These are phyloP conservation scores for Hylomyscus alleni DNA, from an alignment of 2,797 vertebrate species.

Conservation along the genomic window DNA sequence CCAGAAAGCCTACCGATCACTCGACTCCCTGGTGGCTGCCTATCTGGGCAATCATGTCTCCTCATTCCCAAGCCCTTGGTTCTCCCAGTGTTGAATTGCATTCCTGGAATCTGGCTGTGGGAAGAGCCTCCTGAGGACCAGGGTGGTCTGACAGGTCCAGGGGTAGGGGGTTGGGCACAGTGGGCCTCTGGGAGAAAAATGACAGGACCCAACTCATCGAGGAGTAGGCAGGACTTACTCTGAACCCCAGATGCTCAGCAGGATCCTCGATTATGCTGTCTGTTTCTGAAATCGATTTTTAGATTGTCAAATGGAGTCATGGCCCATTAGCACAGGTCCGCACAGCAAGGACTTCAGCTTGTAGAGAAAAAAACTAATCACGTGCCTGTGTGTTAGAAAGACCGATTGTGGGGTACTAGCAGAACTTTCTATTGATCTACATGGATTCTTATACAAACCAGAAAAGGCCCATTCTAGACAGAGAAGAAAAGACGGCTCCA, in stretches of 20 bases:
- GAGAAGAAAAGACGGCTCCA: neutral
- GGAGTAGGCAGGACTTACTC: neutral
- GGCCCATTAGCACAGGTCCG: neutral
- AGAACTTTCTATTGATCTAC: neutral
- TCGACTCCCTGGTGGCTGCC: rapidly evolving
- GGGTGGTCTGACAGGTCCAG: neutral
- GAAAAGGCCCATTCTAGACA: neutral
- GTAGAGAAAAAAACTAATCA: neutral
- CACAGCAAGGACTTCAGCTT: neutral
- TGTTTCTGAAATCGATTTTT: neutral
- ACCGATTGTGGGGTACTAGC: neutral
- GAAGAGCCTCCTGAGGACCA: neutral
- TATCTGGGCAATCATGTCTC: neutral
- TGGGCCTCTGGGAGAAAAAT: too few species aligned
- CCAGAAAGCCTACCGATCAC: neutral
- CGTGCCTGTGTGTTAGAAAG: neutral
- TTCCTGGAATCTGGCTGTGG: neutral
- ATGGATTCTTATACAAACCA: neutral
- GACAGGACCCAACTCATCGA: neutral
- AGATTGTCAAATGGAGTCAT: neutral
- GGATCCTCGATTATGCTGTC: neutral
- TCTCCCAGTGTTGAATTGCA: neutral
- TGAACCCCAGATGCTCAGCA: neutral
- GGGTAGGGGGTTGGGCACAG: neutral
- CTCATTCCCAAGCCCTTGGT: neutral